Base-by-base conservation (phyloP, 2,113 vertebrate species). In the Gallinago undulata region DNA sequence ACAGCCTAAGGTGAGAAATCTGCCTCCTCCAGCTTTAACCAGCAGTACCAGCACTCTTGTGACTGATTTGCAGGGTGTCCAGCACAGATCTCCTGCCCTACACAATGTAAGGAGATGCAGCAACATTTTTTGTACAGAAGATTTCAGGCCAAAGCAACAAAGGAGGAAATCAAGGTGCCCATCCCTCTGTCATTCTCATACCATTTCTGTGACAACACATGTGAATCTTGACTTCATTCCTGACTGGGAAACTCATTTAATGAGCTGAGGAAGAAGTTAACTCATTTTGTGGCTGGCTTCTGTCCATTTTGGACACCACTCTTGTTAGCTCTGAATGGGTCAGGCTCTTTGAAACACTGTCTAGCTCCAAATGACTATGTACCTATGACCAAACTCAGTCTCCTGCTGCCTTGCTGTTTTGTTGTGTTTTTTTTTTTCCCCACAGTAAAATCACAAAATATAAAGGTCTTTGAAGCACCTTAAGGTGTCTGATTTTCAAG, bases 201-300 rank as follows among this genome's bases (percentile, higher is more conserved):
- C 47, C 47, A 68, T 77, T 84, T 92, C 83, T 70, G 56, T 94
- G 92, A 84, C 35, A 45, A 2, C 41, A 67, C 30, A 24, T 24
- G n/a, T 75, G 57, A 84, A 22, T 33, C 37, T 67, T 59, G 50
- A 43, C 75, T 86, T 93, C 85, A 80, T 88, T 94, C 88, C 68
- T 63, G 37, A 67, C 79, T 30, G 27, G 68, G 23, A 37, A 85
- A 51, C 30, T 60, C 73, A 77, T 51, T 63, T 89, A 76, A 88
- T 60, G 56, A 90, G 83, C 72, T 59, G 51, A 93, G 59, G 43
- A 90, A 93, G 90, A 93, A 68, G 56, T 50, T 66, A 88, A 88
- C 55, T 90, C 24, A 27, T 75, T 80, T 84, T 84, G 43, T 86
- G 56, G 13, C 33, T 92, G 83, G 51, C 73, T 93, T 90, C 76